Conservation (phyloP, 2,797 vertebrate species). For the Acipenser ruthenus region DNA sequence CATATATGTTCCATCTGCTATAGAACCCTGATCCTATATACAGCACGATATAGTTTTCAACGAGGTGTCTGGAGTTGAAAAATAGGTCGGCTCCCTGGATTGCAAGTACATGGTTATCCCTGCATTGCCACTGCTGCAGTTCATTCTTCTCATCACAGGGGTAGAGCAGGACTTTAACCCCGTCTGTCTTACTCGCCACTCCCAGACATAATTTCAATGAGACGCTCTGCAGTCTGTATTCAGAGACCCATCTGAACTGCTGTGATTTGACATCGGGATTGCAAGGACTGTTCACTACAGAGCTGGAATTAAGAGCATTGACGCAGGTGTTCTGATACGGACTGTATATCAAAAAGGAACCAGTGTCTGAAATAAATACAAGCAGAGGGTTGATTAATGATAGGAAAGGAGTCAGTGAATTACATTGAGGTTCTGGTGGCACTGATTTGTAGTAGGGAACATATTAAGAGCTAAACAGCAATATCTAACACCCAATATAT, state of each 20-base stretch:
- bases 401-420: too few relatives aligned
- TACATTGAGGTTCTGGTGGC: too few relatives aligned
- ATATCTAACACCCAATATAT: too few relatives aligned
- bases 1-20: slow-evolving; percentile 86
- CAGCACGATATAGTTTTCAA: slow-evolving; percentile 80
- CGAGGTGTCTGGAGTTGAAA: slow-evolving; percentile 84
- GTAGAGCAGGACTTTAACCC: slow-evolving; percentile 65
- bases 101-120: slow-evolving; percentile 86
- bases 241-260: slow-evolving; percentile 84
- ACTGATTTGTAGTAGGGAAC: too few relatives aligned
- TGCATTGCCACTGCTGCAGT: slow-evolving; percentile 89
- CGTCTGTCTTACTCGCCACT: slow-evolving; percentile 65
- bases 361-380: slow-evolving; percentile 52
- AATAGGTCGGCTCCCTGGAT: slow-evolving; percentile 66
- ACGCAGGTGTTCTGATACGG: slow-evolving; percentile 79
- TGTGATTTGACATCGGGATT: slow-evolving; percentile 61
- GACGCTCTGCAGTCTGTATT: slow-evolving; percentile 38
- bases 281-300: slow-evolving; percentile 54
- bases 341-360: slow-evolving; percentile 83
- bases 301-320: slow-evolving; percentile 49
- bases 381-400: too few relatives aligned
- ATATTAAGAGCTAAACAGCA: too few relatives aligned
- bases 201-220: slow-evolving; percentile 74
- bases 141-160: slow-evolving; percentile 70
- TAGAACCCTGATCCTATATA: slow-evolving; percentile 72